phyloP scores from a whole-genome alignment of 1,140 invertebrate genomes.

The Bactericera cockerelli region DNA sequence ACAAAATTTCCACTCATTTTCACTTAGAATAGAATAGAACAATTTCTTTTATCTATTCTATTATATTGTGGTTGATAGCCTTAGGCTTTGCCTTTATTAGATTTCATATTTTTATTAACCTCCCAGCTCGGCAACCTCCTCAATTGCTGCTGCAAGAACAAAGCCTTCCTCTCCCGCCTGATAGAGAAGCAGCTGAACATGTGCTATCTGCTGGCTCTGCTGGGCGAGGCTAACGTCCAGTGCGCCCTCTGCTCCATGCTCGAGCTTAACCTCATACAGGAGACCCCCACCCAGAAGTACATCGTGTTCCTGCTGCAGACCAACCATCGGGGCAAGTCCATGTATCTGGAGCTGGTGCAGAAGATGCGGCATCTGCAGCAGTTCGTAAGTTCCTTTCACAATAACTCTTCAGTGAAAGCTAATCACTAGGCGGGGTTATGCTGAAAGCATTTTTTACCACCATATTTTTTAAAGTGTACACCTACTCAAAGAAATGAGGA shows the following conservation, averaged over 20 bases:
- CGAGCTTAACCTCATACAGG: conserved; percentile 55
- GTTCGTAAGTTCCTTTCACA: conserved; percentile 40
- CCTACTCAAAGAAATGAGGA: too few relatives aligned
- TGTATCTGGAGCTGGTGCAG: conserved; percentile 57
- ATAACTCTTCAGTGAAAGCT: too few relatives aligned
- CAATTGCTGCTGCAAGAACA: conserved; percentile 46
- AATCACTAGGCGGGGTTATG: too few relatives aligned
- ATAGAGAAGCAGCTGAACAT: conserved; percentile 51
- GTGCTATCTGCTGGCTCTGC: conserved; percentile 55
- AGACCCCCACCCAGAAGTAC: conserved; percentile 27
- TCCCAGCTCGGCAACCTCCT: neutral
- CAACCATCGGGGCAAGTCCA: conserved; percentile 48
- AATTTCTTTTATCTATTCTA: too few relatives aligned
- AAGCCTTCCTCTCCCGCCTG: conserved; percentile 54
- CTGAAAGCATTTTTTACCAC: too few relatives aligned
- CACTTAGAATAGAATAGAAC: too few relatives aligned
- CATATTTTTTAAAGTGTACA: too few relatives aligned
- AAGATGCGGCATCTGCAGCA: conserved; percentile 58
- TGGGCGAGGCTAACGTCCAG: conserved; percentile 49
- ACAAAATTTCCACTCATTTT: too few relatives aligned
- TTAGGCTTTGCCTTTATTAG: too few relatives aligned
- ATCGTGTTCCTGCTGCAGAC: conserved; percentile 37
- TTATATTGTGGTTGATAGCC: too few relatives aligned
- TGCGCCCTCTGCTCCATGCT: conserved; percentile 64
- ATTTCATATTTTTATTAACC: too few relatives aligned